These are phyloP conservation scores for Hoplodrina ambigua DNA, from an alignment of 2,888 invertebrate species.

Conservation along the genomic window DNA sequence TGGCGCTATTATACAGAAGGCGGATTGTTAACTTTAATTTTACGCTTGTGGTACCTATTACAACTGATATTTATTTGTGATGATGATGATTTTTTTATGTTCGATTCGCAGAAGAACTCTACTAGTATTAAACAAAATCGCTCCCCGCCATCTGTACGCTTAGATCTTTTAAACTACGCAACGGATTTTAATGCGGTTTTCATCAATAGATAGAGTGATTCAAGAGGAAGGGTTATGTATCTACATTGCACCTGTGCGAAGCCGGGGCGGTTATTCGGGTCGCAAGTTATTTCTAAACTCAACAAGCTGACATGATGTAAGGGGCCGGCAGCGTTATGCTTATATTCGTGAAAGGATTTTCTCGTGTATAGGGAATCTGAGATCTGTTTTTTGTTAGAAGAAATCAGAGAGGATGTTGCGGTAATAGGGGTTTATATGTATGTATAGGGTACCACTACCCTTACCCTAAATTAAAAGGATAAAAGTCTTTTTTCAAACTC, in stretches of 20 bases:
- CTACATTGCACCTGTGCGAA: no score
- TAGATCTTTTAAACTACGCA: no score
- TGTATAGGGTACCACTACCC: no score
- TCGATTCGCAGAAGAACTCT: not conserved
- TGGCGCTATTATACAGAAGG: slow-evolving; percentile 57
- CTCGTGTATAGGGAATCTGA: slow-evolving; percentile 17
- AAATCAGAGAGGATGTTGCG: slow-evolving; percentile 37
- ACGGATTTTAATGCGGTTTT: no score
- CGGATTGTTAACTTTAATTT: slow-evolving; percentile 48
- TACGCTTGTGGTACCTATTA: slow-evolving; percentile 28
- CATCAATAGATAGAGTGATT: no score
- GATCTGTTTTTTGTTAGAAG: slow-evolving; percentile 29
- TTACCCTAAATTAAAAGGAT: not conserved
- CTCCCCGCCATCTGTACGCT: no score
- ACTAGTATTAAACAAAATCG: no score
- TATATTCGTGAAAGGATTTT: slow-evolving; percentile 43
- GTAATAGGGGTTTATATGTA: slow-evolving; percentile 6
- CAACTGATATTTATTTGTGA: slow-evolving; percentile 18
- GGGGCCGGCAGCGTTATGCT: slow-evolving; percentile 7
- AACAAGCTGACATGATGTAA: slow-evolving; percentile 7
- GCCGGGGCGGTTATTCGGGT: no score
- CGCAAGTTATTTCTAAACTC: not conserved
- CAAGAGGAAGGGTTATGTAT: no score
- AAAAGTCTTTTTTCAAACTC: not conserved
- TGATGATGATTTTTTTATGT: not conserved